phyloP scores from a whole-genome alignment of 2,888 invertebrate species.

The Pristionchus japonicus region DNA sequence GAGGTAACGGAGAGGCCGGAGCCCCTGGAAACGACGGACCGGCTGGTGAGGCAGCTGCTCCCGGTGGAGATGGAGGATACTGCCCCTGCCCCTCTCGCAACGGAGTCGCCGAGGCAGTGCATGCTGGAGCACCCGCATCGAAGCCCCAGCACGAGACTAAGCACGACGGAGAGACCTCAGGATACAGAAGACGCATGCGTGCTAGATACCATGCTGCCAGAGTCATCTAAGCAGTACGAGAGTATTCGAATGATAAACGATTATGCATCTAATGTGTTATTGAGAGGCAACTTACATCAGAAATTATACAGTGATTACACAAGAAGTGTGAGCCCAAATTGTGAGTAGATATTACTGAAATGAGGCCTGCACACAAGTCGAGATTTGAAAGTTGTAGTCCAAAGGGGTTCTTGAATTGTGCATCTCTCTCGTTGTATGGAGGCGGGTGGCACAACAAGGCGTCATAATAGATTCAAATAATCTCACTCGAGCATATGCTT shows the following conservation, averaged over 20 bases:
- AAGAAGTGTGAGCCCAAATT: too few relatives aligned
- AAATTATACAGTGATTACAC: too few relatives aligned
- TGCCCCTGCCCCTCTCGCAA: slow-evolving; percentile 43
- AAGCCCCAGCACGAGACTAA: not conserved
- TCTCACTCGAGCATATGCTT: too few relatives aligned
- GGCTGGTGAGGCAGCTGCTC: slow-evolving; percentile 56
- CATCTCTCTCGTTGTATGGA: too few relatives aligned
- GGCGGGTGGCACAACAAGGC: too few relatives aligned
- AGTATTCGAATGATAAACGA: not conserved
- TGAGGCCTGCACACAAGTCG: too few relatives aligned
- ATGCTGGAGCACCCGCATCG: not conserved
- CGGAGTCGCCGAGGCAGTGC: not conserved
- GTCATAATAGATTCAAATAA: too few relatives aligned
- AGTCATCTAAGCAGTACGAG: not conserved
- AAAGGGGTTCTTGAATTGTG: too few relatives aligned
- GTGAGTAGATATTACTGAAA: too few relatives aligned
- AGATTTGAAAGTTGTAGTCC: too few relatives aligned
- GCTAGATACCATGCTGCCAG: slow-evolving; percentile 39
- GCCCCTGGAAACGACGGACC: not conserved
- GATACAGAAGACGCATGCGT: slow-evolving; percentile 38
- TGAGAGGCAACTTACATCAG: not conserved
- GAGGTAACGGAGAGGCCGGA: slow-evolving; percentile 29
- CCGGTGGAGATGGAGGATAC: slow-evolving; percentile 55
- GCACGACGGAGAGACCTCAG: slow-evolving; percentile 20
- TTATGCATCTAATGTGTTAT: not conserved